Evolutionary conservation across 2,113 vertebrate species (phyloP), one percentile per base, ranked within the genome.

Genomic region (Hippocampus barbouri): DNA sequence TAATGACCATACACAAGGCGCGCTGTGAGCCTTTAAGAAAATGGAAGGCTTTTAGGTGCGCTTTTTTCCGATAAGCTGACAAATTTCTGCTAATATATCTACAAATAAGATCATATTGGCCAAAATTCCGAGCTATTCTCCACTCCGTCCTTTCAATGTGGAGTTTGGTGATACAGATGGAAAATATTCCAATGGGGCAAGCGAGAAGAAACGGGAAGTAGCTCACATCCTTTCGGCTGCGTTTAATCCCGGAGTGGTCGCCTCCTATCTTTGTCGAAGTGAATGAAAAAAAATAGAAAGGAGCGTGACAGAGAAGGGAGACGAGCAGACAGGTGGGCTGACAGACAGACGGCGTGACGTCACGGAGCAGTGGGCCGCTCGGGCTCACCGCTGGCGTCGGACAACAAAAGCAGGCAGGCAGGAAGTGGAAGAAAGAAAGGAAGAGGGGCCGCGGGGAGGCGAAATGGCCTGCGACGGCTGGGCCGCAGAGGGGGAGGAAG

Each of bases 381-480:
- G 38, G 61, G 72, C 73, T 81, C 41, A 51, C 77, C 8, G 7
- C 69, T 61, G 74, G 79, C 79, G 80, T 80, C 70, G 65, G 79
- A 89, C 81, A 87, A 86, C 77, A 83, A 79, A 82, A 83, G 78
- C 74, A 68, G 60, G 12, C 82, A 84, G 71, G 72, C 85, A 83
- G 86, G 86, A 88, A 89, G 86, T 73, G 78, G 76, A 77, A 85
- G 80, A 85, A 87, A 87, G 80, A 86, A 78, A 87, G 88, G 80
- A 83, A 86, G 82, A 78, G 81, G 64, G 41, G 69, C 78, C 74
- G 59, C 15, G 8, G 59, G 7, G 27, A 61, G 30, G 59, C 66
- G 68, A 78, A 66, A 84, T 85, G 78, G 70, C 7, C 59, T 9
- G 16, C 78, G 76, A 75, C 73, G 77, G 77, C 78, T 76, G 77